These are phyloP conservation scores for Poecilus cupreus DNA, from an alignment of 2,888 invertebrate species.

Conservation along the genomic window DNA sequence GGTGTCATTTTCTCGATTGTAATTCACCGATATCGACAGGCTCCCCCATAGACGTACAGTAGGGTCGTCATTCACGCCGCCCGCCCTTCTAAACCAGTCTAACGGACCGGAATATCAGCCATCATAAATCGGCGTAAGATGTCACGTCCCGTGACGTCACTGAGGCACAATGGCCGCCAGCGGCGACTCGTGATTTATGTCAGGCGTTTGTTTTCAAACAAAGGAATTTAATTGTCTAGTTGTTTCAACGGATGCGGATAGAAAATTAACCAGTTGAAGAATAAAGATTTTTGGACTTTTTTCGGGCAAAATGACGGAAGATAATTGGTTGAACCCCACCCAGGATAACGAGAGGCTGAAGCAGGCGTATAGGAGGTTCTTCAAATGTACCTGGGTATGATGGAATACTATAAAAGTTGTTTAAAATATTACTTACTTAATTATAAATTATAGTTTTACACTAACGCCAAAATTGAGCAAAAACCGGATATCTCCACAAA, in stretches of 20 bases:
- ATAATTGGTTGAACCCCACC: slow-evolving; percentile 6
- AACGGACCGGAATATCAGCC: slow-evolving; percentile 41
- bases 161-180: slow-evolving; percentile 10
- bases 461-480: neutral
- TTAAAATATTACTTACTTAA: too few relatives aligned
- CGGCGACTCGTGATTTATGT: slow-evolving; percentile 41
- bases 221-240: slow-evolving; percentile 42
- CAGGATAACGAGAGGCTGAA: neutral
- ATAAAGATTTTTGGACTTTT: slow-evolving; percentile 5
- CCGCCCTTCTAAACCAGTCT: too few relatives aligned
- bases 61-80: too few relatives aligned
- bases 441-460: neutral
- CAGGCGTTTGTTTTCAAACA: slow-evolving; percentile 44
- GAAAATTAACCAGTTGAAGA: slow-evolving; percentile 17
- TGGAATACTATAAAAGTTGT: too few relatives aligned
- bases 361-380: neutral
- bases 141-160: slow-evolving; percentile 16
- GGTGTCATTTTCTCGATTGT: neutral
- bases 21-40: slow-evolving; percentile 9
- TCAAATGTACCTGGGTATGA: slow-evolving; percentile 20
- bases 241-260: slow-evolving; percentile 11
- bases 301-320: neutral
- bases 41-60: too few relatives aligned
- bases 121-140: slow-evolving; percentile 48
- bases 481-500: neutral